Conservation (phyloP, 2,797 vertebrate species). For the Picus viridis region DNA sequence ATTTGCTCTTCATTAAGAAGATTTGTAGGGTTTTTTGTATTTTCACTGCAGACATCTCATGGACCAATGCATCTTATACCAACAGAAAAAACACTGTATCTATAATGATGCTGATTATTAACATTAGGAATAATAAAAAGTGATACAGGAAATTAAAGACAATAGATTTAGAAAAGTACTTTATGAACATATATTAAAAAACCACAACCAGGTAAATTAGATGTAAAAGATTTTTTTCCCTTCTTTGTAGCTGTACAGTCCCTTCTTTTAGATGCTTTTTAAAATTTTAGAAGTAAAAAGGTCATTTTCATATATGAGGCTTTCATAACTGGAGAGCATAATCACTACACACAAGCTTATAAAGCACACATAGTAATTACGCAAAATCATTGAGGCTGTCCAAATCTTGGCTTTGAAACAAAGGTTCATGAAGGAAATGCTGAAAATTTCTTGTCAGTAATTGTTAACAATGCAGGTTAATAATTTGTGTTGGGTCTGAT, state of each 20-base stretch:
- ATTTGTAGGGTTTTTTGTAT: background rate
- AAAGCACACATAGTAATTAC: background rate
- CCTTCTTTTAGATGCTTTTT: background rate
- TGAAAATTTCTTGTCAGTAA: slow-evolving; percentile 34
- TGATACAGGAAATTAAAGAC: background rate
- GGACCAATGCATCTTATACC: rapidly evolving
- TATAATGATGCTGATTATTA: background rate
- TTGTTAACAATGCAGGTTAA: slow-evolving; percentile 18
- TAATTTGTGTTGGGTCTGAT: background rate
- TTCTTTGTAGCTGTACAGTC: background rate
- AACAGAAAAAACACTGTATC: background rate
- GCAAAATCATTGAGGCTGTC: slow-evolving; percentile 5
- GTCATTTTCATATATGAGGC: background rate
- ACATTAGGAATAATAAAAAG: background rate
- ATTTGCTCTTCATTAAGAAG: background rate
- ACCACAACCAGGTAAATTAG: background rate
- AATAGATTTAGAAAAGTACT: background rate
- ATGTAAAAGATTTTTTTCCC: background rate
- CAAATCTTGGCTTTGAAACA: slow-evolving; percentile 59
- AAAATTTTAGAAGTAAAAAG: background rate
- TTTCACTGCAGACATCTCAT: background rate
- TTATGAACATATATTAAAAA: background rate
- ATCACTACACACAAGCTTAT: background rate
- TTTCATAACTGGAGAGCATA: background rate
- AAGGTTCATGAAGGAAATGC: slow-evolving; percentile 8